These are phyloP conservation scores for Ormia ochracea DNA, from an alignment of 2,888 invertebrate species.

Conservation along the genomic window DNA sequence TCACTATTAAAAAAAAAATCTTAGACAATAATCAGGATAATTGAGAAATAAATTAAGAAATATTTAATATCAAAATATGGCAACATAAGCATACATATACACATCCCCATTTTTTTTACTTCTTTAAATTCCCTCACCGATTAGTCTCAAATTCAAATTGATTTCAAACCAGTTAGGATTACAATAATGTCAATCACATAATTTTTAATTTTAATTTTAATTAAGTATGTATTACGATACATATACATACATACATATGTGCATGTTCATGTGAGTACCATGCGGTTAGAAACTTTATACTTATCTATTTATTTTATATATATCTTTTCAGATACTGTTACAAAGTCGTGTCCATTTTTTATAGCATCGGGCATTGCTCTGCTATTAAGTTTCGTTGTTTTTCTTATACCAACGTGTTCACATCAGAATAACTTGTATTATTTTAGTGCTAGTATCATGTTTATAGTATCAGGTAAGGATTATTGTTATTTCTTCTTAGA, in stretches of 20 bases:
- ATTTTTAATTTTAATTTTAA: no score
- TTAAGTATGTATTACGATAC: no score
- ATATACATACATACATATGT: neutral
- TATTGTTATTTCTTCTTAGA: neutral
- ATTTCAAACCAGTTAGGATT: no score
- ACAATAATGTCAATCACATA: no score
- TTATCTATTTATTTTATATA: neutral
- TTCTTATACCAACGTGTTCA: constrained; percentile 85
- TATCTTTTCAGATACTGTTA: constrained; percentile 87
- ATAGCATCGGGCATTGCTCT: constrained; percentile 86
- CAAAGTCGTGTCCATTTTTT: constrained; percentile 89
- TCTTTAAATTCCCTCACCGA: no score
- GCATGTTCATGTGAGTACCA: neutral
- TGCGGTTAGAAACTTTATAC: neutral
- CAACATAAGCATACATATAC: no score
- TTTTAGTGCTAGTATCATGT: constrained; percentile 90
- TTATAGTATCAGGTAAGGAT: constrained; percentile 90
- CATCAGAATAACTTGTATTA: constrained; percentile 87
- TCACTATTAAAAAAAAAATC: no score
- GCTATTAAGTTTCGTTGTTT: constrained; percentile 87
- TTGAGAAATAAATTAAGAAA: no score
- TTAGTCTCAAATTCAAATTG: neutral
- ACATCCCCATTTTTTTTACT: no score
- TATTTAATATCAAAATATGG: no score
- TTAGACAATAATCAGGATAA: no score